phyloP scores from a whole-genome alignment of 2,113 vertebrate genomes.

The Entomyzon cyanotis region DNA sequence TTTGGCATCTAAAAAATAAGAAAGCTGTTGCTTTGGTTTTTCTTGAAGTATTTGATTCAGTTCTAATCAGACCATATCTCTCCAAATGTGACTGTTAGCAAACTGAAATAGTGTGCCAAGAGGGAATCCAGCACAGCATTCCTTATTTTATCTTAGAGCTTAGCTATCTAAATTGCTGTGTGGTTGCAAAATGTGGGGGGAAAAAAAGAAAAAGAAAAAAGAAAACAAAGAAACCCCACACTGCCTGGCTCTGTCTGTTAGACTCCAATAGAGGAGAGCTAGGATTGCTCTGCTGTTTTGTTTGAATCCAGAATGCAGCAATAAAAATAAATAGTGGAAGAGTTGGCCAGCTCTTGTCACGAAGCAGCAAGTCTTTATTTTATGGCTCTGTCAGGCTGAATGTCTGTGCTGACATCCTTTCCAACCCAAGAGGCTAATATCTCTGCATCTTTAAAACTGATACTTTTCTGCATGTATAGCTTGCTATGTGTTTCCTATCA shows the following conservation, averaged over 20 bases:
- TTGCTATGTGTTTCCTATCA: neutral
- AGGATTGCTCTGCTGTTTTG: neutral
- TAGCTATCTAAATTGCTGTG: slow-evolving; percentile 16
- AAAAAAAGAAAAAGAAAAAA: neutral
- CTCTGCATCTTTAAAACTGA: neutral
- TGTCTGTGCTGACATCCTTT: neutral
- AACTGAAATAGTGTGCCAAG: neutral
- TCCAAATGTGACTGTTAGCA: neutral
- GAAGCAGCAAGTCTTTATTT: slow-evolving; percentile 8
- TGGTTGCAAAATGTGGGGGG: neutral
- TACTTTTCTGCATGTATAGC: neutral
- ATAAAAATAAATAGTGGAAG: slow-evolving; percentile 38
- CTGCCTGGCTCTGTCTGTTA: neutral
- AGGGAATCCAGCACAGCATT: neutral
- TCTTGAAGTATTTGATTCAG: neutral
- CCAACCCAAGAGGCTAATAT: neutral
- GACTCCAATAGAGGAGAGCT: neutral
- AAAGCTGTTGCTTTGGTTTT: neutral
- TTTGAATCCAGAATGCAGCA: slow-evolving; percentile 14
- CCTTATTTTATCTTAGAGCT: slow-evolving; percentile 25
- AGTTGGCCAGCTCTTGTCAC: neutral
- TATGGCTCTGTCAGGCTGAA: neutral
- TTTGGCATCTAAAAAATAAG: neutral
- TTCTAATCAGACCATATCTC: neutral
- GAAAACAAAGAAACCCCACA: neutral